Percentiles rank a stretch among this genome's conserved stretches.
phyloP scores from a whole-genome alignment of 2,113 vertebrate genomes.

The Progne subis region DNA sequence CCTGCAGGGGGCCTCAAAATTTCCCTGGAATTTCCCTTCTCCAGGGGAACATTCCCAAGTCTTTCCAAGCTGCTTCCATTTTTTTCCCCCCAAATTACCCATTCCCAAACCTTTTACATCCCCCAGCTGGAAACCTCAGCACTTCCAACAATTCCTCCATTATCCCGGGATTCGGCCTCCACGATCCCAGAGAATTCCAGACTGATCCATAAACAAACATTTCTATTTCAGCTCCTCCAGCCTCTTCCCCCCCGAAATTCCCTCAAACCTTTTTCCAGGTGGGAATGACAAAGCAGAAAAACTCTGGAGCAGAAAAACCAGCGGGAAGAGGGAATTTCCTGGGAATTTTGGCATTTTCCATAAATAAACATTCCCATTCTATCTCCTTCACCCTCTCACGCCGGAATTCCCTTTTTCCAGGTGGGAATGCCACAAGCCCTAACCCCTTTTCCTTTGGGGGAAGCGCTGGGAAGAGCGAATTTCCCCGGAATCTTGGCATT shows the following conservation, averaged over 20 bases:
- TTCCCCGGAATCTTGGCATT: no score
- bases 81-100: not conserved
- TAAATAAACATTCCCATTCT: not conserved
- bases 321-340: not conserved
- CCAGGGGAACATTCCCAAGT: not conserved
- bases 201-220: not conserved
- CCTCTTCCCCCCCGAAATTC: fast-evolving
- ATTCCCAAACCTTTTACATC: not conserved
- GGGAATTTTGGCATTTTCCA: not conserved
- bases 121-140: not conserved
- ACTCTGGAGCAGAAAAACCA: no score
- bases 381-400: not conserved
- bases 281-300: not conserved
- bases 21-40: not conserved
- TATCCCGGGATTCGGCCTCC: not conserved
- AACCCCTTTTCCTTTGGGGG: no score
- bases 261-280: not conserved
- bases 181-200: not conserved
- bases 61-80: not conserved
- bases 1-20: not conserved
- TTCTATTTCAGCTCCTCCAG: not conserved
- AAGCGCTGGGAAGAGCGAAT: no score
- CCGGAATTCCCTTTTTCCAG: not conserved
- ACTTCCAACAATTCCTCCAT: no score
- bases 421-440: not conserved